These are phyloP conservation scores for Cosmopolites sordidus DNA, from an alignment of 2,888 invertebrate genomes.

Conservation along the genomic window DNA sequence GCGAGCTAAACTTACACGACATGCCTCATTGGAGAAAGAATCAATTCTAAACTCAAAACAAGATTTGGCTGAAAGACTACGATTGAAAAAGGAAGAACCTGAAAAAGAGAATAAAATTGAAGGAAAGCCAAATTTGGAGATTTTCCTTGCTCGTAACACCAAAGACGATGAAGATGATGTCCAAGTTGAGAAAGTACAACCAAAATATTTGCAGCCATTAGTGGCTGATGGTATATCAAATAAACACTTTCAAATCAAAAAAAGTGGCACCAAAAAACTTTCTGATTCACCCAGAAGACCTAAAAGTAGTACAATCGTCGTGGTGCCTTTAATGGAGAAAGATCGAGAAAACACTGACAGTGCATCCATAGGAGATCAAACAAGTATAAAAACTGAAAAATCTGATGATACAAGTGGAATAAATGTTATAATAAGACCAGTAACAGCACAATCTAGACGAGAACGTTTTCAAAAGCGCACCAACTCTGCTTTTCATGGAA, in stretches of 20 bases:
- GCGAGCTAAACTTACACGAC: conserved; percentile 36
- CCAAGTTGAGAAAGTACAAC: conserved; percentile 18
- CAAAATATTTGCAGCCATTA: conserved; percentile 33
- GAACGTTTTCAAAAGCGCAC: conserved; percentile 44
- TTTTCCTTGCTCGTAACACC: conserved; percentile 56
- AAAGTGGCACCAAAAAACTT: conserved; percentile 12
- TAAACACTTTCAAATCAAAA: conserved; percentile 32
- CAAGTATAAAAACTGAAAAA: conserved; percentile 22
- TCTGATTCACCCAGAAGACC: conserved; percentile 17
- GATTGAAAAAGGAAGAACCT: conserved; percentile 17
- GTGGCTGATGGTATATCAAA: conserved; percentile 22
- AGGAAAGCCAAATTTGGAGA: conserved; percentile 56
- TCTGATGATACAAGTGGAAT: conserved; percentile 8
- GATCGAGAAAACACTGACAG: conserved; percentile 3
- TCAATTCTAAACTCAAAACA: conserved; percentile 47
- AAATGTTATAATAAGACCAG: conserved; percentile 40
- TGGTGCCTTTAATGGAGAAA: conserved; percentile 38
- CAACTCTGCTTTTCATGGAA: conserved; percentile 43
- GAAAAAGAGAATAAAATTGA: conserved; percentile 24
- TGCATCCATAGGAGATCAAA: no score
- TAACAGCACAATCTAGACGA: conserved; percentile 39
- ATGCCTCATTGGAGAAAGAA: conserved; percentile 40
- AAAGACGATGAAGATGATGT: conserved; percentile 29
- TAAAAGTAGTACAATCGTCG: conserved; percentile 35
- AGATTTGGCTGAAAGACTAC: conserved; percentile 51